phyloP scores from a whole-genome alignment of 2,113 vertebrate species.

The Dromas ardeola region DNA sequence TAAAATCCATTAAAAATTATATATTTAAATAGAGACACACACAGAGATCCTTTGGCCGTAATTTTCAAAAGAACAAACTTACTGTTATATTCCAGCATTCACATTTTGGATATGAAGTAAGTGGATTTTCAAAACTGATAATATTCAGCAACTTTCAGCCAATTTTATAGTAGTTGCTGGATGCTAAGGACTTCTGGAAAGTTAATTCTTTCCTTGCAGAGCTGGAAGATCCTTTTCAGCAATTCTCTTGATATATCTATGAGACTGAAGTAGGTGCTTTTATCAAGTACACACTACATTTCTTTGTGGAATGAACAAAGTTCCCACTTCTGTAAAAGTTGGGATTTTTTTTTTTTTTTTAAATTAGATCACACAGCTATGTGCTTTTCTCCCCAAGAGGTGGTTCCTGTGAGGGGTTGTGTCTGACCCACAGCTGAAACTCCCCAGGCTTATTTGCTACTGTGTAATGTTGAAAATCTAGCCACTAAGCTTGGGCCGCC shows the following conservation, averaged over 20 bases:
- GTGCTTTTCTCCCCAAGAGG: background rate
- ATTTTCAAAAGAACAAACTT: background rate
- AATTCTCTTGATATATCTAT: background rate
- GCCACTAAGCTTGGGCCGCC: background rate
- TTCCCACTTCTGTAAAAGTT: background rate
- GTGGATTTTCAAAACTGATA: background rate
- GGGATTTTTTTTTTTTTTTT: background rate
- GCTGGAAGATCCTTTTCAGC: background rate
- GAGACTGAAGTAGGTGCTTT: background rate
- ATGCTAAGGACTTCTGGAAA: background rate
- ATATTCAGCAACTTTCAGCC: background rate
- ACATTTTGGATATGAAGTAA: background rate
- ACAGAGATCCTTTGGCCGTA: background rate
- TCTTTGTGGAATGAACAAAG: background rate
- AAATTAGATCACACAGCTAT: background rate
- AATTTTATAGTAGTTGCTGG: background rate
- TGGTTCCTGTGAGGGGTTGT: background rate
- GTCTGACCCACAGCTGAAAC: background rate
- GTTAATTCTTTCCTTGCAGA: background rate
- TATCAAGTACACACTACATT: background rate
- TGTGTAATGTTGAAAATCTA: background rate
- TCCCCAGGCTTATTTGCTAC: background rate
- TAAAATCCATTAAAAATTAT: constrained; percentile 10
- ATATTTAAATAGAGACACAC: background rate
- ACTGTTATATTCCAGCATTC: background rate